Base-by-base conservation (phyloP, 2,797 vertebrate species). In the Sebastes itinus region DNA sequence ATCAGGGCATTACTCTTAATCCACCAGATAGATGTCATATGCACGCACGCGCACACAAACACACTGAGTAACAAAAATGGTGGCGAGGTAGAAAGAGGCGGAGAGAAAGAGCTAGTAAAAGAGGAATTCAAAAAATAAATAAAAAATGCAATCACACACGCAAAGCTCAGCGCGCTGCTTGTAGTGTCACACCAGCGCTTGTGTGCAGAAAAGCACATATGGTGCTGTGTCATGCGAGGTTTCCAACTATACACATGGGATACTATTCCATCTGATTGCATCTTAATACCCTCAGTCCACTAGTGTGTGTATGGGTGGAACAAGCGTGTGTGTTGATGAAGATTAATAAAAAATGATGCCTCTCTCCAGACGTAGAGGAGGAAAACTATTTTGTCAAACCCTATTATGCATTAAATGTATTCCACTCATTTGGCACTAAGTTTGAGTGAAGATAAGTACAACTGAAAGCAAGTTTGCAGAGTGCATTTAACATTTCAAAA, bases 1-100 rank as follows among this genome's bases (percentile, higher is more conserved):
- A 94, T 94, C 92, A 93, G 85, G 90, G 92, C 91, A 93, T 93
- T 93, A 92, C 89, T 94, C 92, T 92, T 95, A 94, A 95, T 94
- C 93, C 92, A 89, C 72, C 85, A 84, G 92, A 92, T 92, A 93
- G 88, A 93, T 94, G 90, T 92, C 92, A 93, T 85, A 81, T 86
- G 85, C 87, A 88, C 49, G 81, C 89, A 89, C 58, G 73, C 86
- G 56, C 86, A 80, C 76, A 85, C 63, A 88, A 70, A 54, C 35
- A 28, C 38, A 4, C 65, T 3, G 78, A 81, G 75, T 38, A 77
- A 81, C 76, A 85, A 87, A 82, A 86, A 82, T 72, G 75, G 81
- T 77, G 81, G 74, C 2, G 18, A 55, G 60, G 6, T 63, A 71
- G 65, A 60, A 58, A 12, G 18, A 63, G 71, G 25, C 0, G 8